These are phyloP conservation scores for Brachyptera risi DNA, from an alignment of 2,888 invertebrate species.

Conservation along the genomic window DNA sequence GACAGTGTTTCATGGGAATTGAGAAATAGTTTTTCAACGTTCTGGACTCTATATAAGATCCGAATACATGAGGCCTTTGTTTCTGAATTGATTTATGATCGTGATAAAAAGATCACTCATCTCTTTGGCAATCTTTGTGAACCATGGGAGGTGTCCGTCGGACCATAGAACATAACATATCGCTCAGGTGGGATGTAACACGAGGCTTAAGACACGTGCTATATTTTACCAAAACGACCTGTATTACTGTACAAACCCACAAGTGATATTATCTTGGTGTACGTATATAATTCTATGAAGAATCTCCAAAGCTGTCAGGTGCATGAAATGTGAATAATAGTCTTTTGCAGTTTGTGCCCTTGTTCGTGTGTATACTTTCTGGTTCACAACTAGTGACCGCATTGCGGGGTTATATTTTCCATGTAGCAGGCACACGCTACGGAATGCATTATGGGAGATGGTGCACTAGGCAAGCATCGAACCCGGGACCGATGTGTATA, in stretches of 20 bases:
- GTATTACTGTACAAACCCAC: conserved; percentile 5
- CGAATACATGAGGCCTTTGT: conserved; percentile 5
- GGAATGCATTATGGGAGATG: neutral
- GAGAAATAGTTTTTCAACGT: neutral
- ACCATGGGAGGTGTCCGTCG: conserved; percentile 3
- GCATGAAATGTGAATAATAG: conserved; percentile 8
- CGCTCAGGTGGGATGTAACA: conserved; percentile 2
- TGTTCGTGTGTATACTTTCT: neutral
- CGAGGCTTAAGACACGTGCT: neutral
- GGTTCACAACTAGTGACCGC: conserved; percentile 7
- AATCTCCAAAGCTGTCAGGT: conserved; percentile 9
- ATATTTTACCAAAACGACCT: conserved; percentile 11
- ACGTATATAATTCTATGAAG: conserved; percentile 4
- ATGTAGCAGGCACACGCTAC: neutral
- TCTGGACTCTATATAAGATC: neutral
- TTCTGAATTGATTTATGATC: conserved; percentile 9
- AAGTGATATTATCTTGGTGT: conserved; percentile 4
- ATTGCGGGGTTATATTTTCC: conserved; percentile 14
- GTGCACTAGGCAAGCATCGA: neutral
- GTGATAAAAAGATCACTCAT: conserved; percentile 15
- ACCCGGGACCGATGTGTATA: neutral
- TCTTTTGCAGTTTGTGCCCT: neutral
- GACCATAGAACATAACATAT: conserved; percentile 4
- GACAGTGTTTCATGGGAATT: neutral
- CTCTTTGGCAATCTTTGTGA: conserved; percentile 8